phyloP scores from a whole-genome alignment of 2,113 vertebrate genomes.

The Pristiophorus japonicus region DNA sequence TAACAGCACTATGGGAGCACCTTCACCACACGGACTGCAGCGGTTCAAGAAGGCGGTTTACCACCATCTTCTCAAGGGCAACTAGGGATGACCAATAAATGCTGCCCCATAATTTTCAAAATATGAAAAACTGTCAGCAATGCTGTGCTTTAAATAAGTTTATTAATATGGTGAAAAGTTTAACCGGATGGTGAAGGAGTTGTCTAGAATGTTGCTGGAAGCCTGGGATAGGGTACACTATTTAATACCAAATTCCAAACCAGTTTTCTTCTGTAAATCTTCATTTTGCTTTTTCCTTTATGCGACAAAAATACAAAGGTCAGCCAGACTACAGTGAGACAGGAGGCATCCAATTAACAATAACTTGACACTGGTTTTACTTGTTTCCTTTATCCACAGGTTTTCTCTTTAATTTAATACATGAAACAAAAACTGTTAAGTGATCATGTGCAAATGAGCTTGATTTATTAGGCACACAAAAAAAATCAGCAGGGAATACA shows the following conservation, averaged over 20 bases:
- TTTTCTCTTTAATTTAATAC: slow-evolving; percentile 17
- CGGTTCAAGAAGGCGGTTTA: too few relatives aligned
- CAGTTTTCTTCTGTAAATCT: not conserved
- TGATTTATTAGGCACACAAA: not conserved
- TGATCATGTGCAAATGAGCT: not conserved
- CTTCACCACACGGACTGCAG: too few relatives aligned
- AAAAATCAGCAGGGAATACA: not conserved
- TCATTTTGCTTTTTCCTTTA: not conserved
- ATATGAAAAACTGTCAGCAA: not conserved
- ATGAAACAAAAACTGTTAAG: not conserved
- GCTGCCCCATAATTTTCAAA: too few relatives aligned
- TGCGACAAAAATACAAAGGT: not conserved
- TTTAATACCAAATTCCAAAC: not conserved
- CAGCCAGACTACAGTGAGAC: not conserved
- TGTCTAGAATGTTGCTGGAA: not conserved
- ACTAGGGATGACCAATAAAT: too few relatives aligned
- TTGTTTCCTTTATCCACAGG: not conserved
- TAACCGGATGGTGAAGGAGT: not conserved
- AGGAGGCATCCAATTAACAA: not conserved
- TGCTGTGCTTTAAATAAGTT: not conserved
- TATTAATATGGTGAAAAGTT: not conserved
- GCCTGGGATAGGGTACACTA: not conserved
- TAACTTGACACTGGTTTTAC: not conserved
- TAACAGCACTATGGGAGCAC: too few relatives aligned
- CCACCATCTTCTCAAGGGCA: too few relatives aligned